A percentile compares a stretch with the other conserved stretches of the same genome.
Conservation (phyloP, 2,888 invertebrate genomes). For the Eupithecia vulgata region DNA sequence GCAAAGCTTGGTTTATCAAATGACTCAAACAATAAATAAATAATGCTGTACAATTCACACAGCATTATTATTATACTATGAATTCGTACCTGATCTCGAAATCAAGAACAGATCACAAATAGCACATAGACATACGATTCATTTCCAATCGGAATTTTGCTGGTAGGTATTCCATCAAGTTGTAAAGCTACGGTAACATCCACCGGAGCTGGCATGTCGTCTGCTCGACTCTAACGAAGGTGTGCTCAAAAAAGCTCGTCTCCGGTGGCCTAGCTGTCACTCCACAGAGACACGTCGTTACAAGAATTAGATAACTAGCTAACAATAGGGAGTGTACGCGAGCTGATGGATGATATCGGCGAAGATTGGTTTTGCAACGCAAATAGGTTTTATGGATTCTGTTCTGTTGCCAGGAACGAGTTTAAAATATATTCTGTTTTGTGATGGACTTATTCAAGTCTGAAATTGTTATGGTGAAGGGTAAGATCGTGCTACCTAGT, state of each 20-base stretch:
- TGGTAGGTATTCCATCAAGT: neutral
- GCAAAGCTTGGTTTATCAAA: neutral
- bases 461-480: neutral
- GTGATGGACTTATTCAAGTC: neutral
- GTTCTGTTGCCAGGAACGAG: constrained; percentile 1
- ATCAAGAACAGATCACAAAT: neutral
- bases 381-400: constrained; percentile 5
- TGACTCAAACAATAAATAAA: too few relatives aligned
- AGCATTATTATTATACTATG: too few relatives aligned
- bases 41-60: too few relatives aligned
- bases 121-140: neutral
- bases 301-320: constrained; percentile 43
- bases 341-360: constrained; percentile 9
- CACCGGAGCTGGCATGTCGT: constrained; percentile 54
- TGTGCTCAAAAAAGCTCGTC: constrained; percentile 73
- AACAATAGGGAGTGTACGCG: constrained; percentile 31
- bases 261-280: constrained; percentile 75
- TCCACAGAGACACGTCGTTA: constrained; percentile 50
- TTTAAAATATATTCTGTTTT: constrained; percentile 5
- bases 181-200: constrained; percentile 42
- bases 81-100: too few relatives aligned
- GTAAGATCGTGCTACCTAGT: neutral
- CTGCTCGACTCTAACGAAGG: constrained; percentile 70
- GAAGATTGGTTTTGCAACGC: constrained; percentile 10
- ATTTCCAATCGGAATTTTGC: neutral